Evolutionary conservation across 2,113 vertebrate species (phyloP).

Genomic region (Mirounga angustirostris): DNA sequence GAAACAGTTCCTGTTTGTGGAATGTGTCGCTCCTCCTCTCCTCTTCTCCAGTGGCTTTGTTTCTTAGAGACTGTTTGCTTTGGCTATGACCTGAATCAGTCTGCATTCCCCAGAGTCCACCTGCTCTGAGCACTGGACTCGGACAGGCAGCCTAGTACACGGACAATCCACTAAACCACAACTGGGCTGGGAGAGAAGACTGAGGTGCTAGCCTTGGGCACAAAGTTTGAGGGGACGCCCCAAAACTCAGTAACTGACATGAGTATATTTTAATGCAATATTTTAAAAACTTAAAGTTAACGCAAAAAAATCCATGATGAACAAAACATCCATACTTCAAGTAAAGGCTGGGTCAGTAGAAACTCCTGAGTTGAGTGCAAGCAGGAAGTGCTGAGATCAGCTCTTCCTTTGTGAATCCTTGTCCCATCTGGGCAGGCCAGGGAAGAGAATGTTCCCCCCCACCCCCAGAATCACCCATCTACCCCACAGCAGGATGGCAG

Average conservation of each 20-base stretch:
- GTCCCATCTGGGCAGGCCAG: not conserved
- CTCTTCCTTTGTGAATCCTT: not conserved
- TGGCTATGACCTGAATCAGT: not conserved
- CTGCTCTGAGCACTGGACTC: constrained; percentile 1
- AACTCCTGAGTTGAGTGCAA: not conserved
- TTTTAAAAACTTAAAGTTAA: not conserved
- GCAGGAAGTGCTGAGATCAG: not conserved
- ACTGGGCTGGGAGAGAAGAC: not conserved
- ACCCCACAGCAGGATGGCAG: no score
- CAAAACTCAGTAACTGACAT: not conserved
- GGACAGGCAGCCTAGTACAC: not conserved
- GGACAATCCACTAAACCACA: not conserved
- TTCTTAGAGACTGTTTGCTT: constrained; percentile 54
- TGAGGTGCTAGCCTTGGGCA: not conserved
- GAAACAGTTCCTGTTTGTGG: constrained; percentile 50
- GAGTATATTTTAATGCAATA: not conserved
- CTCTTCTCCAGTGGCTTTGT: not conserved
- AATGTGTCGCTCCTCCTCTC: not conserved
- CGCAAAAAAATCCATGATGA: not conserved
- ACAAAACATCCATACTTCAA: not conserved
- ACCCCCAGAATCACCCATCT: not conserved
- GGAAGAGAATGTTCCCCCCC: not conserved
- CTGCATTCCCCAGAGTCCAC: not conserved
- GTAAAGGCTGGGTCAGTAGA: not conserved
- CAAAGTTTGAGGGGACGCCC: not conserved